Percentiles rank a stretch among this genome's conserved stretches.
These are phyloP conservation scores for Montifringilla adamsi DNA, from an alignment of 2,113 vertebrate species.

Conservation along the genomic window DNA sequence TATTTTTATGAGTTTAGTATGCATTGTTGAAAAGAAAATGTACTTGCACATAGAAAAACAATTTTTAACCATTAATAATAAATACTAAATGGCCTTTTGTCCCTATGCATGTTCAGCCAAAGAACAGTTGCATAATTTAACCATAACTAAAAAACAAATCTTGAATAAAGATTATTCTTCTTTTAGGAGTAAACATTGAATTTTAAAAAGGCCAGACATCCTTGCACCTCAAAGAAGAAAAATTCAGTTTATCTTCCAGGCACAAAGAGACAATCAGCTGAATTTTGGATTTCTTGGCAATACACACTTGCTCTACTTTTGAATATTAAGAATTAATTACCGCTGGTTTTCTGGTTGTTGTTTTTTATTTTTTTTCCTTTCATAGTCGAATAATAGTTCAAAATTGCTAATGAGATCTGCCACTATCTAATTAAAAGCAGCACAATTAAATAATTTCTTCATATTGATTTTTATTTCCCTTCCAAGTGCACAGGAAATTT, in stretches of 20 bases:
- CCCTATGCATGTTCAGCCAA: neutral
- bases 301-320: neutral
- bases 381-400: neutral
- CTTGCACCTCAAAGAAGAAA: neutral
- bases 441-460: neutral
- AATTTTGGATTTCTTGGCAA: neutral
- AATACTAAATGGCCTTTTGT: neutral
- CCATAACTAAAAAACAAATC: neutral
- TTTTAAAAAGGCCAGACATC: neutral
- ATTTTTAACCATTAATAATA: neutral
- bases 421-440: conserved; percentile 20
- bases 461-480: conserved; percentile 19
- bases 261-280: neutral
- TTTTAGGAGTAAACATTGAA: neutral
- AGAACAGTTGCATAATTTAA: neutral
- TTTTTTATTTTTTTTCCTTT: neutral
- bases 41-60: neutral
- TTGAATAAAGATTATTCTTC: neutral
- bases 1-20: neutral
- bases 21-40: neutral
- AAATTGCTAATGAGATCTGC: neutral
- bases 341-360: neutral
- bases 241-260: neutral
- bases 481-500: neutral
- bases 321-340: neutral